These are phyloP conservation scores for Drosophila grimshawi DNA, from an alignment of 1,140 invertebrate genomes.

Conservation along the genomic window DNA sequence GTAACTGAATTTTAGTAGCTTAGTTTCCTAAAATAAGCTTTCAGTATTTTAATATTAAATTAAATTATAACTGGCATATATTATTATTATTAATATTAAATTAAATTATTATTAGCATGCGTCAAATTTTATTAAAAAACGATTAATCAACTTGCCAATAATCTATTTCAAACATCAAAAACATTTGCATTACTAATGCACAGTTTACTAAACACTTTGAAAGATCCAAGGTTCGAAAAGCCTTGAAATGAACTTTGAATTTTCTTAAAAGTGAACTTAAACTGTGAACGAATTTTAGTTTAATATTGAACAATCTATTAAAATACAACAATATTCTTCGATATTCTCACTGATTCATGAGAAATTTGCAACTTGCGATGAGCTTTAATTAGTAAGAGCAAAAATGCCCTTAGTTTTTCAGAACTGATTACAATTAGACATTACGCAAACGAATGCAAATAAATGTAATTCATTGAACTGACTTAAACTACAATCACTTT, in stretches of 20 bases:
- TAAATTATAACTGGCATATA: neutral
- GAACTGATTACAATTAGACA: too few relatives aligned
- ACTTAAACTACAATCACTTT: conserved; percentile 21
- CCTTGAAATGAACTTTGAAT: neutral
- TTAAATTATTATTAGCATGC: neutral
- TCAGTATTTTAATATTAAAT: neutral
- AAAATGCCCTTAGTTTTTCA: too few relatives aligned
- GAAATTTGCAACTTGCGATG: neutral
- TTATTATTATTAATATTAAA: too few relatives aligned
- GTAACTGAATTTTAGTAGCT: neutral
- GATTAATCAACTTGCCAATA: neutral
- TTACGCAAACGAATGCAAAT: neutral
- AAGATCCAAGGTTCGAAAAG: neutral
- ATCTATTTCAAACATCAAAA: neutral
- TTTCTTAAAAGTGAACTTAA: too few relatives aligned
- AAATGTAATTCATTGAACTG: conserved; percentile 9
- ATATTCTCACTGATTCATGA: neutral
- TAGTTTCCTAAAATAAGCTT: neutral
- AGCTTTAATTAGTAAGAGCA: neutral
- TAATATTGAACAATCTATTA: too few relatives aligned
- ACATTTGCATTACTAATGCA: neutral
- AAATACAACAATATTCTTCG: too few relatives aligned
- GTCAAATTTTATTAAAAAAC: neutral
- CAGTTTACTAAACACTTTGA: neutral
- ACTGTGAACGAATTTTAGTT: too few relatives aligned